These are phyloP conservation scores for Sycobia sp. DNA, from an alignment of 1,140 invertebrate genomes.

Conservation along the genomic window DNA sequence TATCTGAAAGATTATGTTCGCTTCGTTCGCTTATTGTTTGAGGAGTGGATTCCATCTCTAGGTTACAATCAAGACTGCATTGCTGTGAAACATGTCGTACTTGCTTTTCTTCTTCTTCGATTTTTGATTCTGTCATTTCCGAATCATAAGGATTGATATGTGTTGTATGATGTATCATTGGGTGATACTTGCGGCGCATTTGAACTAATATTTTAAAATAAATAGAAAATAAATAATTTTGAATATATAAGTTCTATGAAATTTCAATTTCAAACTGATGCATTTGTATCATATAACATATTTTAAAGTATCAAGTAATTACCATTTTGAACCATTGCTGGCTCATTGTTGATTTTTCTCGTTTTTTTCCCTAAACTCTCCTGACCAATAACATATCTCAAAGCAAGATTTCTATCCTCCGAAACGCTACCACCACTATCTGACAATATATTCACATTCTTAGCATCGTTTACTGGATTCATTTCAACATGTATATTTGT, in stretches of 20 bases:
- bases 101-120: conserved; percentile 58
- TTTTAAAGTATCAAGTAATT: neutral
- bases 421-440: conserved; percentile 63
- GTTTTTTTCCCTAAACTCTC: conserved; percentile 45
- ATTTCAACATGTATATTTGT: conserved; percentile 76
- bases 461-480: conserved; percentile 62
- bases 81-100: conserved; percentile 65
- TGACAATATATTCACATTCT: conserved; percentile 70
- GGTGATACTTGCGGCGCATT: conserved; percentile 12
- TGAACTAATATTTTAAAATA: no score
- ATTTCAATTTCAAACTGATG: no score
- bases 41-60: conserved; percentile 73
- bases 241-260: no score
- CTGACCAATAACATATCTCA: conserved; percentile 54
- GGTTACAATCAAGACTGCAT: conserved; percentile 72
- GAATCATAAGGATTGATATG: conserved; percentile 49
- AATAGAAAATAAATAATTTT: no score
- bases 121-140: conserved; percentile 58
- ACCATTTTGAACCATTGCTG: conserved; percentile 8
- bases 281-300: neutral
- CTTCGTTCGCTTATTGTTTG: conserved; percentile 61
- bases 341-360: conserved; percentile 49
- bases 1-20: conserved; percentile 55
- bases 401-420: conserved; percentile 51
- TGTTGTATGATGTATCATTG: conserved; percentile 24